These are phyloP conservation scores for Syngnathoides biaculeatus DNA, from an alignment of 2,113 vertebrate species.

Conservation along the genomic window DNA sequence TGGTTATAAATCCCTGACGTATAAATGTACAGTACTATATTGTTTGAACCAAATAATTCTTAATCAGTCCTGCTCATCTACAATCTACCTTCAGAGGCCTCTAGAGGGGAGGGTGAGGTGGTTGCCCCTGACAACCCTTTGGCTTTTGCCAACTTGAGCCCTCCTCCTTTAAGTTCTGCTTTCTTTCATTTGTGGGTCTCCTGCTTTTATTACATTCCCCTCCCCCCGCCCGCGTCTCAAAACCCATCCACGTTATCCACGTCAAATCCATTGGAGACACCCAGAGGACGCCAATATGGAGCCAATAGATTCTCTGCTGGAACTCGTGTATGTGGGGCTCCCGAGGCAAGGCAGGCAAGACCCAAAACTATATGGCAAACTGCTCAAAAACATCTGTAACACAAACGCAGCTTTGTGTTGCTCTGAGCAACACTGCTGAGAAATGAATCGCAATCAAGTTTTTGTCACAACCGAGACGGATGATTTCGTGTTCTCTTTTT, in stretches of 20 bases:
- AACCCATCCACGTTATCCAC: constrained; percentile 66
- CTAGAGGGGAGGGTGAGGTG: constrained; percentile 9
- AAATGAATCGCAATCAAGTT: not conserved
- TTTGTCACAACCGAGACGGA: not conserved
- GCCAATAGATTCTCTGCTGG: constrained; percentile 54
- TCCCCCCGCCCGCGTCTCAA: constrained; percentile 56
- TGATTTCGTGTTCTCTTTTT: not conserved
- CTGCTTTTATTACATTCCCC: constrained; percentile 55
- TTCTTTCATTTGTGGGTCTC: constrained; percentile 48
- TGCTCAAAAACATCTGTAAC: constrained; percentile 26
- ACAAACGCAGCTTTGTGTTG: not conserved
- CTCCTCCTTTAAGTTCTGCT: constrained; percentile 47
- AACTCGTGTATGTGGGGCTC: constrained; percentile 19
- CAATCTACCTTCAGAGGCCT: constrained; percentile 25
- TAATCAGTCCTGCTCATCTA: constrained; percentile 29
- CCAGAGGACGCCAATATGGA: constrained; percentile 66
- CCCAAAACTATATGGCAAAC: constrained; percentile 29
- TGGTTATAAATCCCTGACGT: constrained; percentile 55
- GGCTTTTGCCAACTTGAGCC: constrained; percentile 54
- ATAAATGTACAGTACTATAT: constrained; percentile 42
- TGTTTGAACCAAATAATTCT: constrained; percentile 47
- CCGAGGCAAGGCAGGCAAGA: constrained; percentile 25
- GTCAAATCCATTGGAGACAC: constrained; percentile 70
- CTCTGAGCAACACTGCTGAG: not conserved
- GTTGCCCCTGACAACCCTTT: constrained; percentile 63